phyloP scores from a whole-genome alignment of 2,797 vertebrate genomes.

The Cirrhinus molitorella region DNA sequence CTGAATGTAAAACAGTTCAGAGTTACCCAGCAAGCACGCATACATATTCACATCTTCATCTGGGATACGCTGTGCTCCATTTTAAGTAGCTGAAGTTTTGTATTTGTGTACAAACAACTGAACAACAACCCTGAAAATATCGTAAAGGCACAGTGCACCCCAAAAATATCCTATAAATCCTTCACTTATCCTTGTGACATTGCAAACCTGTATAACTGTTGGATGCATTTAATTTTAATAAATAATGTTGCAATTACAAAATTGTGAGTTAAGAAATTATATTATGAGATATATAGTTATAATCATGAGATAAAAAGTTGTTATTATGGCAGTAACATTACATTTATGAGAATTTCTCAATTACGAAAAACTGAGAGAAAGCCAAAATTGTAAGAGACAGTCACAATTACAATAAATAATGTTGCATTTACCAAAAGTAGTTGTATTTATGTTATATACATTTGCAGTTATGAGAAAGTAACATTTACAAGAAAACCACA shows the following conservation, averaged over 20 bases:
- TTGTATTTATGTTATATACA: no score
- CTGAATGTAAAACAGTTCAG: constrained; percentile 1
- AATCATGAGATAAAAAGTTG: not conserved
- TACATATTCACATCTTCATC: not conserved
- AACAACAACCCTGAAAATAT: not conserved
- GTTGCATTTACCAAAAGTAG: not conserved
- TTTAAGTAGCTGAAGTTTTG: not conserved
- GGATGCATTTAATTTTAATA: not conserved
- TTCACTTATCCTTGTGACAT: not conserved
- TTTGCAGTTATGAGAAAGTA: no score
- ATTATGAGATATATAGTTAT: not conserved
- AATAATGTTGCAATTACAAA: not conserved
- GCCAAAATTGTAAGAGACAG: not conserved
- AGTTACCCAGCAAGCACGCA: not conserved
- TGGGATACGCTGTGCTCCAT: not conserved
- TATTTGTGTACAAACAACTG: not conserved
- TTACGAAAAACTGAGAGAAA: not conserved
- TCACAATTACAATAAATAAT: not conserved
- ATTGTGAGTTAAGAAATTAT: not conserved
- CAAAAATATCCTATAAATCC: not conserved
- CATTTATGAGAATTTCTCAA: not conserved
- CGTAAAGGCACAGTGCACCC: not conserved
- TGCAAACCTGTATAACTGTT: not conserved
- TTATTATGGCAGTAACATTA: not conserved
- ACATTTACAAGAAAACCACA: no score